These are phyloP conservation scores for Diadromus collaris DNA, from an alignment of 2,888 invertebrate species.

Conservation along the genomic window DNA sequence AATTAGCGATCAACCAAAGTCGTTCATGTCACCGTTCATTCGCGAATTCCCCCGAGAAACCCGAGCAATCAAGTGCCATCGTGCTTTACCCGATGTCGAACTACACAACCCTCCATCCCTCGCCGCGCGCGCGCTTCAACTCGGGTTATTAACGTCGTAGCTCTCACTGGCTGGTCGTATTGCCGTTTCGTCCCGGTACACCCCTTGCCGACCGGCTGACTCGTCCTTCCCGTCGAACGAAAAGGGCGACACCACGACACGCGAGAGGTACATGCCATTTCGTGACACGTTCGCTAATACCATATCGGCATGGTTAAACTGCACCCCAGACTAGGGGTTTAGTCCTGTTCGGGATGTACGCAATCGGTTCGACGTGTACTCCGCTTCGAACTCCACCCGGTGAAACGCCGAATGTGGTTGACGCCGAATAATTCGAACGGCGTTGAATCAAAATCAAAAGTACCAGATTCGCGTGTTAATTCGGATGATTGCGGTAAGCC, in stretches of 20 bases:
- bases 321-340: slow-evolving; percentile 18
- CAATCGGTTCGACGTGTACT: slow-evolving; percentile 37
- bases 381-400: slow-evolving; percentile 24
- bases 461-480: no score
- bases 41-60: slow-evolving; percentile 50
- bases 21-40: slow-evolving; percentile 52
- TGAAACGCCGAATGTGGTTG: slow-evolving; percentile 27
- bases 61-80: slow-evolving; percentile 37
- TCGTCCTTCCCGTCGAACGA: slow-evolving; percentile 41
- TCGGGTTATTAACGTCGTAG: slow-evolving; percentile 52
- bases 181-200: slow-evolving; percentile 24
- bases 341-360: slow-evolving; percentile 27
- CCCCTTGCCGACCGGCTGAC: slow-evolving; percentile 21
- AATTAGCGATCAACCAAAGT: slow-evolving; percentile 72
- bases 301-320: slow-evolving; percentile 24
- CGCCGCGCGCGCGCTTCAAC: slow-evolving; percentile 25
- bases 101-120: background rate
- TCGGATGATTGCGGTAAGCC: no score
- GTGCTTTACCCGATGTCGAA: slow-evolving; percentile 29
- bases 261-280: slow-evolving; percentile 42
- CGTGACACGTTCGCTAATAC: slow-evolving; percentile 37
- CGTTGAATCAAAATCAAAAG: background rate
- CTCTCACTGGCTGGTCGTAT: slow-evolving; percentile 26
- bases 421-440: slow-evolving; percentile 30
- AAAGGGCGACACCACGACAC: slow-evolving; percentile 3